Evolutionary conservation across 37 sponge, comb jelly and placozoan genomes (phyloP), one percentile per base, ranked within the genome.

Genomic region (Tethya wilhelma): DNA sequence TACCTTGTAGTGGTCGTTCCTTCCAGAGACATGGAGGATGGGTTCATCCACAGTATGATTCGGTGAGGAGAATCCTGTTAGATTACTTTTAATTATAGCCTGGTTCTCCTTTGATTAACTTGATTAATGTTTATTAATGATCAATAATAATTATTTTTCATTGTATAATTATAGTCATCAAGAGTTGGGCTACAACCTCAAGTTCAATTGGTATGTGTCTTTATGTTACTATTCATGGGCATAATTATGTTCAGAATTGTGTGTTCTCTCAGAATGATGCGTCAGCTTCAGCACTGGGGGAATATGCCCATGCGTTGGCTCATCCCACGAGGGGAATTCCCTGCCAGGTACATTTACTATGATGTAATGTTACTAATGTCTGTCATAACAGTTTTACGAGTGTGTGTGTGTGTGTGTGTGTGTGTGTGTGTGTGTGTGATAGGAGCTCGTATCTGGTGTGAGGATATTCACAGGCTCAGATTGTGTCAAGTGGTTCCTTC

Each of bases 401-500:
- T 49, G 14, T 19, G 53, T 14, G 14, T 49, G 14, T 19, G 14
- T 49, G 14, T 9, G 14, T 49, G 14, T 9, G 14, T 49, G 53
- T 49, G 53, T 14, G n/a, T n/a, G n/a, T n/a, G n/a, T n/a, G n/a
- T 60, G 7, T 41, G 20, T 41, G 29, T 44, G 20, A 43, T 11
- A 73, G 74, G 74, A 7, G 17, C 14, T 73, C 26, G 30, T 11
- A 33, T 69, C 78, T 26, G 88, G 88, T n/a, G 34, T 70, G 28
- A 29, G 68, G 3, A 88, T 88, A 56, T 88, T 88, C 55, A 88
- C 77, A 58, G 94, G 94, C 0, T 46, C 74, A 31, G 80, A 75
- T 42, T 89, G 89, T 0, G 90, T 73, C 23, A 60, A 77, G 65
- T 93, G 94, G 94, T 93, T 93, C 63, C 39, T 68, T 39, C 25